These are phyloP conservation scores for Panthera uncia DNA, from an alignment of 2,113 vertebrate genomes.

Conservation along the genomic window DNA sequence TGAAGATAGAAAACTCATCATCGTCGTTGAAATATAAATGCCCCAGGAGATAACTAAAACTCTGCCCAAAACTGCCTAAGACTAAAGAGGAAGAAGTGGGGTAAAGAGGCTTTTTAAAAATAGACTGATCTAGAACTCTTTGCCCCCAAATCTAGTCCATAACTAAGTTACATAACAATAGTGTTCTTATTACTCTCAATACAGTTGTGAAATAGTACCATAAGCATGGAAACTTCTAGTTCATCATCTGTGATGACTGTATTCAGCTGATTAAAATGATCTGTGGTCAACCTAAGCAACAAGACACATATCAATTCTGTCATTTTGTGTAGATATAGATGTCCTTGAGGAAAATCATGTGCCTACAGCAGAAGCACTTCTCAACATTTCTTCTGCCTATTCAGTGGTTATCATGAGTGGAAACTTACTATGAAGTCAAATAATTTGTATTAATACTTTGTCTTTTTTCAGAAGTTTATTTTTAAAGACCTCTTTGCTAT, in stretches of 20 bases:
- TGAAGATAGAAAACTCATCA: not conserved
- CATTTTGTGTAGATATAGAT: not conserved
- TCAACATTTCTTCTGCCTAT: not conserved
- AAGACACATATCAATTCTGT: not conserved
- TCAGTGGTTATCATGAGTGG: not conserved
- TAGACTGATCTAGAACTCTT: not conserved
- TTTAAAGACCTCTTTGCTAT: constrained; percentile 5
- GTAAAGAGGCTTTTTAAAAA: not conserved
- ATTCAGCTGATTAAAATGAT: not conserved
- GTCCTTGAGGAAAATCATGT: not conserved
- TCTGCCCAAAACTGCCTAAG: not conserved
- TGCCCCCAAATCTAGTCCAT: not conserved
- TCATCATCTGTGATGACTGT: not conserved
- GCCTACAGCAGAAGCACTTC: not conserved
- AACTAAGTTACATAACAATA: not conserved
- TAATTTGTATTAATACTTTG: not conserved
- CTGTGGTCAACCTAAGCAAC: not conserved
- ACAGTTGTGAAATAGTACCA: not conserved
- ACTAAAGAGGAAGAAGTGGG: not conserved
- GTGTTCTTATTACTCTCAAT: not conserved
- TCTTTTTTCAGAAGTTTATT: not conserved
- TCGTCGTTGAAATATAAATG: not conserved
- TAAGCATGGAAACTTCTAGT: not conserved
- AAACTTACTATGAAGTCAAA: not conserved
- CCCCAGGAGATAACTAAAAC: not conserved